Base-by-base conservation (phyloP, 2,113 vertebrate genomes). In the Neogobius melanostomus region DNA sequence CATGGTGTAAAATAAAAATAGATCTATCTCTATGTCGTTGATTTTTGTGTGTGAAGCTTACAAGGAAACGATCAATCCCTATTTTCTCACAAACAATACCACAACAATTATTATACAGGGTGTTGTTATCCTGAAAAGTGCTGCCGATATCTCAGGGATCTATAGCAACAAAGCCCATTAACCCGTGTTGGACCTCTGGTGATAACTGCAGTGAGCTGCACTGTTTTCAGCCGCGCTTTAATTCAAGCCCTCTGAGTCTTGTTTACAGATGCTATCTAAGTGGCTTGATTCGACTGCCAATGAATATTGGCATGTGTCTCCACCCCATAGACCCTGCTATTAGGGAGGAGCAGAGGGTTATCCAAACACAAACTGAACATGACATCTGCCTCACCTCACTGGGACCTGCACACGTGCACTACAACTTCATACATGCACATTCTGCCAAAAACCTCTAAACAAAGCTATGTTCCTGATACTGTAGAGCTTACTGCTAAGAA, bases 311-410 rank as follows among this genome's bases (percentile, higher is more conserved):
- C 85, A 94, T 93, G 82, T 93, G 92, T 91, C 87, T 91, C 75
- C 88, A 86, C 91, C 90, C 91, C 85, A 88, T 88, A 90, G 93
- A 93, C 93, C 85, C 81, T 80, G 85, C 88, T 89, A 91, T 89
- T 89, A 90, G 87, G 87, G 75, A 88, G 89, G 89, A 92, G 89
- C 89, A 89, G 75, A 76, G 84, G 82, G 88, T 93, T 93, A 93
- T 92, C 87, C 91, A 92, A 91, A 91, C 91, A 88, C 92, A 93
- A 95, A 94, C 82, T 90, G 91, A 90, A 92, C 92, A 93, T 93
- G 91, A 89, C 92, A 88, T 94, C 82, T 92, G 86, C 85, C 83
- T 88, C 72, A 83, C 71, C 76, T 71, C 70, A 70, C 71, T 71
- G 48, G 68, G 78, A 76, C 64, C 3, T 0, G 71, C 66, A 71